Base-by-base conservation (phyloP, 1,140 invertebrate genomes). In the Pogonognathellus flavescens region DNA sequence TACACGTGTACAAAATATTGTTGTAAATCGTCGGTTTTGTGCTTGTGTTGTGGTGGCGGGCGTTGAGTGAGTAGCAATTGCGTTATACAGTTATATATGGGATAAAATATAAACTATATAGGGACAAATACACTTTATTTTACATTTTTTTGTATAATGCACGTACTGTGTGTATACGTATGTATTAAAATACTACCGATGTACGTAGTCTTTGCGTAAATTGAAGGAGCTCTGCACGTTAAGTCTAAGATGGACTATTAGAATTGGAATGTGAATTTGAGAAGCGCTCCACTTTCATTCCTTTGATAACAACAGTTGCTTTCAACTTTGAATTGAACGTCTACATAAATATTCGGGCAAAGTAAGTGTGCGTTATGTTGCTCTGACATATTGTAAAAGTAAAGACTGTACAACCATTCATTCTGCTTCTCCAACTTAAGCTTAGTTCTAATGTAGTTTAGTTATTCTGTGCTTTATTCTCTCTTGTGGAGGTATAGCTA, bases 281-380 rank as follows among this genome's bases (percentile, higher is more conserved):
- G 41, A 49, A 49, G 9, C 31, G 41, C 31, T 72, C 66, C 41
- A 76, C 70, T 76, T 50, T 76, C 70, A 5, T 49, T 31, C 22
- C 70, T 66, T 66, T 49, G 22, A 41, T 41, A 76, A 76, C 70
- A 76, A 76, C 70, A 76, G 70, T 76, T 76, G 70, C 70, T 76
- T 76, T 76, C 70, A 76, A 76, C 70, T 76, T 76, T 76, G 25
- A 16, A 76, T 76, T 76, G 70, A 76, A 9, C 14, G 25, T 76
- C 70, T 76, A 31, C 70, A 76, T 76, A 76, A 76, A 76, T 76
- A 49, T 76, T 31, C 70, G 41, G 49, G 14, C 13, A n/a, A 76
- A 41, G 20, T 70, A 60, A 20, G 66, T 70, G 66, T 31, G 25
- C 31, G 31, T 41, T 25, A 41, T 76, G 70, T 76, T 76, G 70